phyloP scores from a whole-genome alignment of 2,888 invertebrate species.

The Galeopsomyia nigrocyanea region DNA sequence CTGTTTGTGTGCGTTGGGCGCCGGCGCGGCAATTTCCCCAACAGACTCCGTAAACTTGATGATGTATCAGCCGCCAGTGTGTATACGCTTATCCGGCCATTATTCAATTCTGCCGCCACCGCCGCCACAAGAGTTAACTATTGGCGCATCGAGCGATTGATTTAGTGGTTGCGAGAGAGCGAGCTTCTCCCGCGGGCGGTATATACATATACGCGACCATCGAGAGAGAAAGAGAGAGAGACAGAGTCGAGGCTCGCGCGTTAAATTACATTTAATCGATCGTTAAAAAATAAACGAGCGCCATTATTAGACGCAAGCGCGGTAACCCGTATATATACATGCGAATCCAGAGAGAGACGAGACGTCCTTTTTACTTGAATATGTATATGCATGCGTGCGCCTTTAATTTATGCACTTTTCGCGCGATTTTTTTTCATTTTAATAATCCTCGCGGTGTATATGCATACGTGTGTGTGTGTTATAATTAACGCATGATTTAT shows the following conservation, averaged over 20 bases:
- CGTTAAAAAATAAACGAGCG: conserved; percentile 33
- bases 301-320: not conserved
- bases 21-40: not conserved
- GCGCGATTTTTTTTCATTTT: not conserved
- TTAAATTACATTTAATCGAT: conserved; percentile 29
- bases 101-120: conserved; percentile 8
- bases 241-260: not conserved
- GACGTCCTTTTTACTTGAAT: too few species aligned
- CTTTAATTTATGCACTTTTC: conserved; percentile 21
- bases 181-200: too few species aligned
- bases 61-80: conserved; percentile 5
- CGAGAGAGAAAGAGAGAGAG: too few species aligned
- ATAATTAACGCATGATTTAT: conserved; percentile 35
- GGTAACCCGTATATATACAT: too few species aligned
- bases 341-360: too few species aligned
- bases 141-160: conserved; percentile 20
- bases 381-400: not conserved
- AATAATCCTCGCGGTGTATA: not conserved
- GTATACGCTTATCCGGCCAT: not conserved
- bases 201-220: too few species aligned
- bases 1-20: not conserved
- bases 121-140: too few species aligned
- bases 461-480: not conserved
- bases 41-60: not conserved
- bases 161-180: conserved; percentile 6